Evolutionary conservation across 2,113 vertebrate genomes (phyloP), one percentile per base, ranked within the genome.

Genomic region (Neogale vison): DNA sequence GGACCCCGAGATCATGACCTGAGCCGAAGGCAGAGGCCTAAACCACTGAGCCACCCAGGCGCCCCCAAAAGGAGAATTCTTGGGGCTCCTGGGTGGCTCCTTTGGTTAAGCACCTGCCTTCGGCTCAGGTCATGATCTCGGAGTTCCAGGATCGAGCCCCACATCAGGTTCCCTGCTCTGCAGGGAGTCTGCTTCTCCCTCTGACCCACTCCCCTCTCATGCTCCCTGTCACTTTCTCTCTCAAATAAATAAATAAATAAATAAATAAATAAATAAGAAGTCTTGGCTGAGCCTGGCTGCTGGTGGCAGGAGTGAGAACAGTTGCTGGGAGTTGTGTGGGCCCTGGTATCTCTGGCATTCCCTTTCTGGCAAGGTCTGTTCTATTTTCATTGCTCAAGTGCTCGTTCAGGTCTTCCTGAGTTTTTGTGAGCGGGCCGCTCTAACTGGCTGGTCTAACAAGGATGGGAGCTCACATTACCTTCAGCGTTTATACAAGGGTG

Each of bases 381-480:
- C 5, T 59, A 47, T 85, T 96, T 89, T 71, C 61, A 93, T 84
- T 26, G 59, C 77, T 57, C 34, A 47, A 94, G 29, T 81, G 21
- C 79, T 96, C 59, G 93, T 90, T 95, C 86, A 72, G 63, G 45
- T 96, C 80, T 79, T 63, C 20, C 39, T 83, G 85, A 81, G 79
- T 18, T 3, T 81, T 72, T 93, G 55, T 94, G 63, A 86, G 65
- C 17, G 21, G 57, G 34, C 31, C 50, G 55, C n/a, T 79, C 34
- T 61, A 63, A 57, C 24, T n/a, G 31, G 23, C 59, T 21, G 20
- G 7, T 81, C 71, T 65, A 39, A 13, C 12, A 13, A 59, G 34
- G 50, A 23, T 21, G 59, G 15, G 61, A 31, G 24, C 14, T 96
- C 34, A 39, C 5, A 21, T 36, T 36, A 23, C 14, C 47, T 36